Base-by-base conservation (phyloP, 1,140 invertebrate species). In the Tachypleus tridentatus region DNA sequence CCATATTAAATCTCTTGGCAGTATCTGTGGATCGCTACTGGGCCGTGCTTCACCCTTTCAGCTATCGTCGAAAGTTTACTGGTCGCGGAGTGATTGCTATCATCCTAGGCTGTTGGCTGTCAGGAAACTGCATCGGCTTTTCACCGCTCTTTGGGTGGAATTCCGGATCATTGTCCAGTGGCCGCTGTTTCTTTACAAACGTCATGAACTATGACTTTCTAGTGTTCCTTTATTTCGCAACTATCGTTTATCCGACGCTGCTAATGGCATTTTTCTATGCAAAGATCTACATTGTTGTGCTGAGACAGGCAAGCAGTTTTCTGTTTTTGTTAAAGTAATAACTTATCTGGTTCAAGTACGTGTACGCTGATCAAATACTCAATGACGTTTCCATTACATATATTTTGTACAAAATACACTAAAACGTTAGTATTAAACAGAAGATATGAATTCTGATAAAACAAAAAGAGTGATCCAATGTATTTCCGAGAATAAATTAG, bases 11-110 rank as follows among this genome's bases (percentile, higher is more conserved):
- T 74, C 77, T 95, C 70, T 87, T 95, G 2, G 91, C 89, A 3
- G 91, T 95, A 4, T 91, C 89, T 29, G 83, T 93, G 63, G 91
- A 95, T 79, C 82, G 91, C 56, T 94, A 93, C 75, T 93, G 90
- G 90, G 91, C 91, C 10, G 93, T 94, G 66, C 80, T 93, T 0
- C 83, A 91, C 76, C 91, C 91, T 0, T 88, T 95, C 85, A 86
- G 86, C 65, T 95, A 94, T 75, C 90, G 89, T 0, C 82, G 88
- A 65, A 90, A 58, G n/a, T 56, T 65, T 54, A 64, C 57, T 57
- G 56, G 68, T n/a, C 57, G 60, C 58, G 57, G 65, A 4, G 69
- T 65, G 8, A 49, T 67, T 89, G 87, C 84, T 65, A 91, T 92
- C 73, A 93, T 93, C 67, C 84, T 87, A 9, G 80, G 85, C 54